These are phyloP conservation scores for Bovichtus diacanthus DNA, from an alignment of 2,797 vertebrate genomes.

Conservation along the genomic window DNA sequence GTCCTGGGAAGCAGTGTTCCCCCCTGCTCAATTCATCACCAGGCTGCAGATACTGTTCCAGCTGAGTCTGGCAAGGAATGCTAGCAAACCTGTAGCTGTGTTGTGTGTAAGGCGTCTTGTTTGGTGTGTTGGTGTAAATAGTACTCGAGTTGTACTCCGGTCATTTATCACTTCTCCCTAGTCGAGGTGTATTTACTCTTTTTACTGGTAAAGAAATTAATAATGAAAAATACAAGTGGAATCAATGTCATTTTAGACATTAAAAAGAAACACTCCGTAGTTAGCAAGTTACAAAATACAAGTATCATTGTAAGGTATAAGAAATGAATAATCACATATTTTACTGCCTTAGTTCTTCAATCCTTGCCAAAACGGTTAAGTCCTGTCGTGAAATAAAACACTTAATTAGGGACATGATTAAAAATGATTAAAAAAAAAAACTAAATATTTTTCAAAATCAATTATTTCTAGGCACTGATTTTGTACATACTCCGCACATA, in stretches of 20 bases:
- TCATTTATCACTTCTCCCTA: constrained; percentile 42
- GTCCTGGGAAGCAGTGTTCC: constrained; percentile 18
- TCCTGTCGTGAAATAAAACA: neutral
- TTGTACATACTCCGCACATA: too few species aligned
- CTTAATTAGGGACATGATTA: neutral
- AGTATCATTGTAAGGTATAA: neutral
- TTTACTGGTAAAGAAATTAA: constrained; percentile 7
- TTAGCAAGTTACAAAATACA: neutral
- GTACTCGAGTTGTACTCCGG: constrained; percentile 5
- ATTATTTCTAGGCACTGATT: neutral
- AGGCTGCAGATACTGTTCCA: constrained; percentile 16
- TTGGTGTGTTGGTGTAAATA: constrained; percentile 37
- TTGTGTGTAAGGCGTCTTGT: constrained; percentile 47
- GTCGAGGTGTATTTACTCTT: neutral
- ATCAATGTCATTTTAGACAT: neutral
- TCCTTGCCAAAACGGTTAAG: neutral
- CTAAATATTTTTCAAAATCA: neutral
- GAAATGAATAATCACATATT: neutral
- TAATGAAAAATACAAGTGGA: constrained; percentile 1
- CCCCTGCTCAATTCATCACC: constrained; percentile 43
- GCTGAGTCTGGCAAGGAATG: constrained; percentile 38
- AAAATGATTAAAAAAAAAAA: too few species aligned
- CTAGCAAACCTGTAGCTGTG: constrained; percentile 40
- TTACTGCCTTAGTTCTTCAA: neutral
- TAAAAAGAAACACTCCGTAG: neutral